Evolutionary conservation across 2,888 invertebrate genomes (phyloP).

Genomic region (Carpatolechia fugitivella): DNA sequence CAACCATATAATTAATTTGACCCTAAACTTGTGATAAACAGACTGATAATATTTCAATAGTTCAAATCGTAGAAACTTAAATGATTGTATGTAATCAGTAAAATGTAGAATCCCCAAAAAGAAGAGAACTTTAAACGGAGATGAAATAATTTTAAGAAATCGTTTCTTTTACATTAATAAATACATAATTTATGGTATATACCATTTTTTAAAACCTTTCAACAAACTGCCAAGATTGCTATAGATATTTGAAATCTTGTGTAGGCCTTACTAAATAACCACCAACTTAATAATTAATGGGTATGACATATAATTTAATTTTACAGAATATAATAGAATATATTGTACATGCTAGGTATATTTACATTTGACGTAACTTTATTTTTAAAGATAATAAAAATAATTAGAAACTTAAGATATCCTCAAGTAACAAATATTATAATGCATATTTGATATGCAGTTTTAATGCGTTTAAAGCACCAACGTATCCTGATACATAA

Average conservation of each 20-base stretch:
- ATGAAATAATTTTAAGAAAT: no score
- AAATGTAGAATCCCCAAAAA: no score
- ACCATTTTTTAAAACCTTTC: no score
- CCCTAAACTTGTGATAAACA: no score
- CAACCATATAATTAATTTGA: no score
- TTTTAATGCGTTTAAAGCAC: conserved; percentile 46
- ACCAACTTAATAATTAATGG: conserved; percentile 29
- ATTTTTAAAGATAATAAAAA: conserved; percentile 23
- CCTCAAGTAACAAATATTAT: conserved; percentile 50
- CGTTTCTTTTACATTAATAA: no score
- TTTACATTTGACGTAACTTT: conserved; percentile 50
- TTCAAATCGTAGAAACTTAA: no score
- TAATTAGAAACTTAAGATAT: conserved; percentile 47
- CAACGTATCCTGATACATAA: conserved; percentile 36
- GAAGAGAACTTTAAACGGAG: no score
- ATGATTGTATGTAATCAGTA: no score
- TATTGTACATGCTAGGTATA: conserved; percentile 57
- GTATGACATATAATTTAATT: conserved; percentile 38
- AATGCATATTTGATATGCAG: conserved; percentile 59
- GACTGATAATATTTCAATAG: no score
- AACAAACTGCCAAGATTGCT: not conserved
- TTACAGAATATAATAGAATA: conserved; percentile 37
- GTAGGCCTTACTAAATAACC: conserved; percentile 23
- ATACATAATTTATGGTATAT: no score
- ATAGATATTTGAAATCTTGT: conserved; percentile 20